Evolutionary conservation across 2,888 invertebrate genomes (phyloP), one percentile per base, ranked within the genome.

Genomic region (Troides oblongomaculatus): DNA sequence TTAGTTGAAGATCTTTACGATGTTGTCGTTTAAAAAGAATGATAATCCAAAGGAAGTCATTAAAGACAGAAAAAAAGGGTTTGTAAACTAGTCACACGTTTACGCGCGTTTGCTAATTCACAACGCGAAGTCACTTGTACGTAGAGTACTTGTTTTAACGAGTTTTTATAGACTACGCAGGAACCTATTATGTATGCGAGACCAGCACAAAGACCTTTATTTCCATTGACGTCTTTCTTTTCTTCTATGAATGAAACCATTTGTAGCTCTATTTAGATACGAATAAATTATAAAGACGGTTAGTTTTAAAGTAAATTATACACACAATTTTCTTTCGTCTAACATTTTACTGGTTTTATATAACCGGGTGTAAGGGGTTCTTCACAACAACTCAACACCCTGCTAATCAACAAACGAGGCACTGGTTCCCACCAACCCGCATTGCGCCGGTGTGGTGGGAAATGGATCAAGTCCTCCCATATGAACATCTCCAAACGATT

Each of bases 121-220:
- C 46, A 43, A 30, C 43, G 60, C 53, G 21, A 23, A 23, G 53
- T 17, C 25, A 63, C 61, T 60, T 58, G 57, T 25, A 18, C 3
- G 23, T 61, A 53, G 17, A 23, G n/a, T 46, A 46, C 68, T 64
- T 39, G 64, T 68, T 23, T 64, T 68, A 60, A 64, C 53, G 68
- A 60, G 39, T n/a, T 68, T 68, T 68, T 60, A 68, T 53, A 68
- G 68, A 60, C 60, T 63, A 68, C 64, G n/a, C 53, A 60, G 63
- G 53, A 68, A 64, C 17, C 59, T 36, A 64, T 68, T 64, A 64
- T 64, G 23, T 53, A 25, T 63, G 60, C 53, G 36, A 63, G 63
- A 30, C n/a, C 12, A 12, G 50, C 17, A 63, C 57, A 68, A 63
- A 68, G 36, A 21, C 21, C 59, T 59, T 63, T 68, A 57, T 59